Percentiles rank a stretch among this genome's conserved stretches.
These are phyloP conservation scores for Lycophotia porphyrea DNA, from an alignment of 2,888 invertebrate species.

Conservation along the genomic window DNA sequence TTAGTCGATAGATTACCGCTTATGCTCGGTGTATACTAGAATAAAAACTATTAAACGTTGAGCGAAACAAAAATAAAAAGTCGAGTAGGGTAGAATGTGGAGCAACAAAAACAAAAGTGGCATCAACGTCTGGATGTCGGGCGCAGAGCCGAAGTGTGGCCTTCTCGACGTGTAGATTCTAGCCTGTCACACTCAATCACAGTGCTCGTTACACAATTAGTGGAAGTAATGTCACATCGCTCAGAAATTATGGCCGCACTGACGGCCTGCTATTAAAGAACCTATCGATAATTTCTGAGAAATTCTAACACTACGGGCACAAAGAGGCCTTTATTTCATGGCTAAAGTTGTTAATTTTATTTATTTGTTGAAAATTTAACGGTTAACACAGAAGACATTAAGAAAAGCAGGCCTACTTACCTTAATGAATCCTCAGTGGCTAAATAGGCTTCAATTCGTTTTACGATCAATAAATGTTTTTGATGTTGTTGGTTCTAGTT, in stretches of 20 bases:
- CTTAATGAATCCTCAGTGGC: neutral
- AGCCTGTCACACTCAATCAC: constrained; percentile 73
- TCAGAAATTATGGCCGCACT: constrained; percentile 68
- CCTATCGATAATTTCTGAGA: constrained; percentile 57
- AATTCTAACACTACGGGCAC: constrained; percentile 45
- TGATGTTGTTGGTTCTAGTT: neutral
- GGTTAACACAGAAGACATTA: constrained; percentile 4
- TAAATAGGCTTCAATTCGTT: neutral
- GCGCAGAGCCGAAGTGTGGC: constrained; percentile 60
- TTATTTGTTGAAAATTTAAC: constrained; percentile 24
- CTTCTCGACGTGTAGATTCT: constrained; percentile 54
- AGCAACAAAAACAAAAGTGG: constrained; percentile 60
- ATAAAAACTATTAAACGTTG: constrained; percentile 69
- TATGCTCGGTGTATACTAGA: constrained; percentile 55
- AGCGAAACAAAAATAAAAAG: constrained; percentile 66
- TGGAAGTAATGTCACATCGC: constrained; percentile 72
- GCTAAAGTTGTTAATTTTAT: constrained; percentile 19
- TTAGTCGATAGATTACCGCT: constrained; percentile 71
- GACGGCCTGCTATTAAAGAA: constrained; percentile 63
- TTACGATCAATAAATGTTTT: neutral
- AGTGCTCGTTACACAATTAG: constrained; percentile 78
- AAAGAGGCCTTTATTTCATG: constrained; percentile 30
- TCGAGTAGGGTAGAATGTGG: constrained; percentile 67
- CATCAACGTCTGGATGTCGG: constrained; percentile 42
- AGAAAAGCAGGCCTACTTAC: neutral